Conservation (phyloP, 2,888 invertebrate genomes). For the Auanema freiburgensis region DNA sequence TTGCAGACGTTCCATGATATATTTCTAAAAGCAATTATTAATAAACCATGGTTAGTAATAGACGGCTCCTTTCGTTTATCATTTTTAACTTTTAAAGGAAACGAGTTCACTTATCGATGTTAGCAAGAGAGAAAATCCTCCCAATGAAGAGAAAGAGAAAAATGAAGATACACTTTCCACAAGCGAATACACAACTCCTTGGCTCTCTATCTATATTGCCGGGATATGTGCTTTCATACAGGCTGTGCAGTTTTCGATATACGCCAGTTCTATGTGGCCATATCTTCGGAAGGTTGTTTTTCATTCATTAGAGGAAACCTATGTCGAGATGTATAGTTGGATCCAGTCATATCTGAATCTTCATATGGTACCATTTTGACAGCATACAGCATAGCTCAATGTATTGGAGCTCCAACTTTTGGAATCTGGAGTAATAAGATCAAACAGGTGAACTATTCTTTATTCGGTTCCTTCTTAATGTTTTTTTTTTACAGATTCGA, state of each 20-base stretch:
- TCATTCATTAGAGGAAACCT: too few species aligned
- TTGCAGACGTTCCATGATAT: too few species aligned
- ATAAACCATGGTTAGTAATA: too few species aligned
- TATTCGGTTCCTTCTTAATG: too few species aligned
- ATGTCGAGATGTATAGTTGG: conserved; percentile 24
- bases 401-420: conserved; percentile 30
- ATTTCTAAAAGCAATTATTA: too few species aligned
- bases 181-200: conserved; percentile 23
- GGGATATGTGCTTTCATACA: conserved; percentile 37
- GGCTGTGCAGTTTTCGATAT: conserved; percentile 41
- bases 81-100: too few species aligned
- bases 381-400: conserved; percentile 37
- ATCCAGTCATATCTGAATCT: conserved; percentile 31
- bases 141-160: not conserved
- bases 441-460: conserved; percentile 24
- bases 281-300: conserved; percentile 22
- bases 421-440: conserved; percentile 41
- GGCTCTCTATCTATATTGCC: conserved; percentile 39
- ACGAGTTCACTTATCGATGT: too few species aligned
- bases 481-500: conserved; percentile 16
- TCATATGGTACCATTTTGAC: conserved; percentile 38
- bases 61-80: too few species aligned
- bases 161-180: not conserved
- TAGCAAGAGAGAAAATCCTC: too few species aligned
- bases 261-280: conserved; percentile 43